A percentile compares a stretch with the other conserved stretches of the same genome.
Evolutionary conservation across 2,113 vertebrate species (phyloP).

Genomic region (Taurulus bubalis): DNA sequence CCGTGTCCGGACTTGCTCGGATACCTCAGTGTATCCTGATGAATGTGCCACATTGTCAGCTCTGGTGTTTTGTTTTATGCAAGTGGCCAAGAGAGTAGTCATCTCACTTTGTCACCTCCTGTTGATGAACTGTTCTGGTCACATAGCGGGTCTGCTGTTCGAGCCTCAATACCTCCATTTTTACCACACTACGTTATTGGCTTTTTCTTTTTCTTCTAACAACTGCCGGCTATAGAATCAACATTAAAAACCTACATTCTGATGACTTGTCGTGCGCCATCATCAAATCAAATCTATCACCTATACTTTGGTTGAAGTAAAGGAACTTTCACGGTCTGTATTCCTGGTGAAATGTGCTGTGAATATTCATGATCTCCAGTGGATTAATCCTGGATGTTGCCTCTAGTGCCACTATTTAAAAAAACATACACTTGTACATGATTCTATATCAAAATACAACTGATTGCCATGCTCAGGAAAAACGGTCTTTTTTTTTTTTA

Average conservation of each 20-base stretch:
- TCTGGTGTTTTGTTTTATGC: slow-evolving; percentile 25
- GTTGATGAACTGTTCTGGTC: slow-evolving; percentile 29
- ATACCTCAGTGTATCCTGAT: slow-evolving; percentile 4
- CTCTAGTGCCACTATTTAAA: background rate
- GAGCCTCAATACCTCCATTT: background rate
- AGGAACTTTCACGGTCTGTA: background rate
- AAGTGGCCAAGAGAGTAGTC: slow-evolving; percentile 22
- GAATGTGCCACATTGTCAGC: slow-evolving; percentile 41
- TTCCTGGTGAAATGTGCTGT: no score
- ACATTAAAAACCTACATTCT: background rate
- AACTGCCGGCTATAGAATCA: background rate
- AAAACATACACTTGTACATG: background rate
- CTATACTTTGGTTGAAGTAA: background rate
- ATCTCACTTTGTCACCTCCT: background rate
- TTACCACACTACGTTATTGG: no score
- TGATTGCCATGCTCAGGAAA: background rate
- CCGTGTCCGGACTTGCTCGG: slow-evolving; percentile 8
- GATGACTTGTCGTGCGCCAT: background rate
- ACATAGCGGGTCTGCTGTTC: background rate
- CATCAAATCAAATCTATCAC: background rate
- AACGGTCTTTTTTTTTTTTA: background rate
- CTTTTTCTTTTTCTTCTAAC: background rate
- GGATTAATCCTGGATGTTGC: background rate
- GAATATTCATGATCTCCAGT: background rate
- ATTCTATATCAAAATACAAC: background rate